Percentiles rank a stretch among this genome's conserved stretches.
Conservation (phyloP, 2,113 vertebrate genomes). For the Girardinichthys multiradiatus region DNA sequence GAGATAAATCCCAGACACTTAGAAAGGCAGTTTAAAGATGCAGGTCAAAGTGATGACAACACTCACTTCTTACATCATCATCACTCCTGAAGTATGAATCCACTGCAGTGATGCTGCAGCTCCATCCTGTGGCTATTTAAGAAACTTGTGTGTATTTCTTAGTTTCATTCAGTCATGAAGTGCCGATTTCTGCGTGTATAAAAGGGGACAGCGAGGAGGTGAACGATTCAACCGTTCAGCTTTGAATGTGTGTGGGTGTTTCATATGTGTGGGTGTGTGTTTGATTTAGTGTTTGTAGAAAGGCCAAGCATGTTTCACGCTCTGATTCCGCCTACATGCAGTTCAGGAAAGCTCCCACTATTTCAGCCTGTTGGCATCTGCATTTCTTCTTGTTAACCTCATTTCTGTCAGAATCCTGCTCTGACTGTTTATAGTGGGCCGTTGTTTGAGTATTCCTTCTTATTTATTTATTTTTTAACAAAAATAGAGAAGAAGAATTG, state of each 20-base stretch:
- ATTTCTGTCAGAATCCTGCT: background rate
- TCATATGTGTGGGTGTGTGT: conserved; percentile 1
- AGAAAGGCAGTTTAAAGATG: too few species aligned
- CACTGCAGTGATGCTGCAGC: conserved; percentile 3
- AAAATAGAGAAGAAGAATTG: background rate
- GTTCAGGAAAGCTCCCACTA: background rate
- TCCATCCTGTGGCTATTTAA: conserved; percentile 1
- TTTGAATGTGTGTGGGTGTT: background rate
- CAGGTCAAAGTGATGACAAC: background rate
- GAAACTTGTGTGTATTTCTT: background rate
- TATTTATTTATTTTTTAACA: rapidly evolving
- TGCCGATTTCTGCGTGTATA: background rate
- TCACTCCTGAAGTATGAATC: background rate
- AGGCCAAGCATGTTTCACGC: conserved; percentile 12
- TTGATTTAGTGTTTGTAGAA: background rate
- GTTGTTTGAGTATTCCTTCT: background rate
- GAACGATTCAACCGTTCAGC: conserved; percentile 17
- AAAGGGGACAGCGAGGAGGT: conserved; percentile 12
- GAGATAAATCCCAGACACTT: too few species aligned
- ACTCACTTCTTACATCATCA: background rate
- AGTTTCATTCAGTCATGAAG: conserved; percentile 8
- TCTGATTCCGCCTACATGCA: background rate
- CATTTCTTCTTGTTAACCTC: background rate
- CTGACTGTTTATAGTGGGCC: too few species aligned
- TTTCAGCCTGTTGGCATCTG: background rate